Base-by-base conservation (phyloP, 2,113 vertebrate genomes). In the Triplophysa rosa region DNA sequence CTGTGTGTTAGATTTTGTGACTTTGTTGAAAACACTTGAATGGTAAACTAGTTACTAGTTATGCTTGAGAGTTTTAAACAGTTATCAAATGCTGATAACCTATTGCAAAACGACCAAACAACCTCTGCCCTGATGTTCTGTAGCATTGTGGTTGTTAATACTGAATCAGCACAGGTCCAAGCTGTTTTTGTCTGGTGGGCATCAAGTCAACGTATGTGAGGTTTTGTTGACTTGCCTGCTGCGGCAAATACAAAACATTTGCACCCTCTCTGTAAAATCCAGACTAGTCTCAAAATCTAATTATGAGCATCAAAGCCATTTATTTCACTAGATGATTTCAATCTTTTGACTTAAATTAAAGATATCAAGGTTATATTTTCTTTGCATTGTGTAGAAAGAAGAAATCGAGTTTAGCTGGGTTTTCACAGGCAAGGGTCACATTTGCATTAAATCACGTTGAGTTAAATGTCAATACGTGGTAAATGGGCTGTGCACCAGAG, bases 1-100 rank as follows among this genome's bases (percentile, higher is more conserved):
- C 69, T 72, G 69, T 71, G 67, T 52, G 52, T 58, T 59, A 37
- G 17, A 71, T 37, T 59, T 42, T 21, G 58, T 45, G 40, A 16
- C 33, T 23, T 24, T 45, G 23, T 72, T 56, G 68, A 9, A 37
- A 73, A 73, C 11, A 3, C 1, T 71, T 23, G 7, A 59, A 42
- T 72, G n/a, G 54, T 12, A 42, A 59, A 72, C 58, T 52, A 2
- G 10, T 33, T 65, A 65, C 8, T 17, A 65, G 16, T 63, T 14
- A 29, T 33, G 62, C 62, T 64, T 37, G 63, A 17, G 29, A 65
- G 33, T 45, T 45, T 45, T 37, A 65, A 8, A 24, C 11, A 4
- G 23, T 54, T 29, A 40, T 16, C 33, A 47, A 58, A 21, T 6
- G 19, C 5, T 58, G 54, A 58, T 58, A 58, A 58, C 54, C 3